Evolutionary conservation across 2,888 invertebrate species (phyloP), one percentile per base, ranked within the genome.

Genomic region (Dynastes tityus): DNA sequence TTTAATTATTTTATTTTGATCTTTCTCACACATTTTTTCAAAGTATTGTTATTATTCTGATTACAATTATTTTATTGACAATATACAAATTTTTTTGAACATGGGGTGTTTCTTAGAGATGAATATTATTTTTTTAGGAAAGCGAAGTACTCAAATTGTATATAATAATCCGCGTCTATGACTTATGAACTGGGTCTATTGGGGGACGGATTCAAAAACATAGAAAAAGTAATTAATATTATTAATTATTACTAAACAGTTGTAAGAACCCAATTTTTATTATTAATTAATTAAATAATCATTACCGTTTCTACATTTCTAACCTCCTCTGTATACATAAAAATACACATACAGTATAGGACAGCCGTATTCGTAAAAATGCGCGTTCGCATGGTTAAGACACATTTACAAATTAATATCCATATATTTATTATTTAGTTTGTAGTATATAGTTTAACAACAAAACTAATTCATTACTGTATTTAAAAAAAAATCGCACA

Each of bases 51-150:
- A 61, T 27, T 27, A 61, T 61, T 61, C 29, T 61, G 11, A 29
- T 27, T 61, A 27, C 22, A 29, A 27, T 61, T 78, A 74, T 40
- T 74, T 74, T 74, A 49, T 74, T 68, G 77, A 77, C 74, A 74
- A 64, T 64, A 74, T 74, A 78, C 73, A 74, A 74, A 64, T 74
- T 64, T 55, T 55, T 64, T 65, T 74, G 51, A 83, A 85, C 22
- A 61, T 85, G 86, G 87, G 87, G 86, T 87, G 87, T 87, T 86
- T 82, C 82, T 83, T 84, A 80, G 81, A 80, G 78, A 82, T 81
- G 81, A 80, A 82, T 80, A 61, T 61, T 61, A 29, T 61, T 61
- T 61, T 61, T 61, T 22, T 61, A 61, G n/a, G 9, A 16, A 51
- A 16, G 16, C 53, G n/a, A 22, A 61, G 9, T 61, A 61, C 29